These are phyloP conservation scores for Rhaphigaster nebulosa DNA, from an alignment of 2,888 invertebrate species.

Conservation along the genomic window DNA sequence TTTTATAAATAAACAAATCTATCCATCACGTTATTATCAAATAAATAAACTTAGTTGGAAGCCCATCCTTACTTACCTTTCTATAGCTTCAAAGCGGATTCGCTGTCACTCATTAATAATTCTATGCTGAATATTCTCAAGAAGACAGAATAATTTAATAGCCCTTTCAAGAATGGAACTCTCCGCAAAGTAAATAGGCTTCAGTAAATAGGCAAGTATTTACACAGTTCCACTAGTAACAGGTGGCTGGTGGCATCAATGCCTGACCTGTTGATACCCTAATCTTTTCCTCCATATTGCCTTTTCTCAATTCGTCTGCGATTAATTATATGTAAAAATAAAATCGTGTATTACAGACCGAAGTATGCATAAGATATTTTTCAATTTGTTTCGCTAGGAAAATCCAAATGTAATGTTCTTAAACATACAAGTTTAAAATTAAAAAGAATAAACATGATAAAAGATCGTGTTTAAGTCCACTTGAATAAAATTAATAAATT, in stretches of 20 bases:
- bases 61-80: not conserved
- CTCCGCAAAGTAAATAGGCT: not conserved
- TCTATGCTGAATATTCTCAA: not conserved
- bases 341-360: no score
- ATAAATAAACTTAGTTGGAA: not conserved
- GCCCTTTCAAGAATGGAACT: not conserved
- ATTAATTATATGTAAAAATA: not conserved
- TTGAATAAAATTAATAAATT: no score
- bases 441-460: no score
- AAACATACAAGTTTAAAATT: no score
- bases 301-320: not conserved
- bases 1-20: no score
- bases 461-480: no score
- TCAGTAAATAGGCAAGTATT: not conserved
- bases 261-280: constrained; percentile 14
- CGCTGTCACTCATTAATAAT: not conserved
- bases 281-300: not conserved
- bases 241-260: constrained; percentile 10
- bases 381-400: no score
- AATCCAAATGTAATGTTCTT: no score
- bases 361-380: no score
- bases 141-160: not conserved
- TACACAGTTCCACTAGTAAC: not conserved
- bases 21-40: not conserved
- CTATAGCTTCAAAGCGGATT: not conserved